These are phyloP conservation scores for Poecilus cupreus DNA, from an alignment of 2,888 invertebrate species.

Conservation along the genomic window DNA sequence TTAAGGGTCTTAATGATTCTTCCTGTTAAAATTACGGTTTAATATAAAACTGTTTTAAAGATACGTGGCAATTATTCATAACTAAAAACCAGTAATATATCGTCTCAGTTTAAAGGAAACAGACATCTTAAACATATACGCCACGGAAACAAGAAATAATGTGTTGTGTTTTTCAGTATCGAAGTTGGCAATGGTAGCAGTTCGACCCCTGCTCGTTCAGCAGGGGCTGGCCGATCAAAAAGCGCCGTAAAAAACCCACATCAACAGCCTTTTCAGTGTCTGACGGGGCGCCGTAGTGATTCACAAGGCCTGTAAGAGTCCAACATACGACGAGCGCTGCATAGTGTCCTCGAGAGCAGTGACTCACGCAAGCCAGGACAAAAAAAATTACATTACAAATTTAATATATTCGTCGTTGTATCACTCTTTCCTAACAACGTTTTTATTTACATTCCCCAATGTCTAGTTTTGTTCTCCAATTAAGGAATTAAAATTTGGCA, in stretches of 20 bases:
- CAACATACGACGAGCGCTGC: no score
- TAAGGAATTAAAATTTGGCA: constrained; percentile 23
- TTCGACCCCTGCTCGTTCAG: neutral
- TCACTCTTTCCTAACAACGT: neutral
- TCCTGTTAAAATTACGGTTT: no score
- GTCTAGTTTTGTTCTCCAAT: neutral
- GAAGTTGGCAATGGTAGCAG: constrained; percentile 28
- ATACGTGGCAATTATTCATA: no score
- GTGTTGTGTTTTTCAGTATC: constrained; percentile 37
- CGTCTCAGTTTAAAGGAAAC: neutral
- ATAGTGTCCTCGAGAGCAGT: neutral
- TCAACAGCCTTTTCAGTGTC: constrained; percentile 47
- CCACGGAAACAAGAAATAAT: constrained; percentile 35
- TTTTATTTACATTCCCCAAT: neutral
- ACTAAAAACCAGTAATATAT: neutral
- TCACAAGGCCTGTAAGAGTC: constrained; percentile 14
- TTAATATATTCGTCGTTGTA: constrained; percentile 33
- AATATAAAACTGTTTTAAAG: no score
- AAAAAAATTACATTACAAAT: constrained; percentile 40
- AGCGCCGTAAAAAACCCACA: constrained; percentile 34
- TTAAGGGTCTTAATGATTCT: no score
- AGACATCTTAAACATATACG: constrained; percentile 30
- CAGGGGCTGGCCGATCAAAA: constrained; percentile 33
- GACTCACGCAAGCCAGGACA: neutral
- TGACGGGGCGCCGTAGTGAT: constrained; percentile 38